These are phyloP conservation scores for Pteropus alecto DNA, from an alignment of 2,113 vertebrate genomes.

Conservation along the genomic window DNA sequence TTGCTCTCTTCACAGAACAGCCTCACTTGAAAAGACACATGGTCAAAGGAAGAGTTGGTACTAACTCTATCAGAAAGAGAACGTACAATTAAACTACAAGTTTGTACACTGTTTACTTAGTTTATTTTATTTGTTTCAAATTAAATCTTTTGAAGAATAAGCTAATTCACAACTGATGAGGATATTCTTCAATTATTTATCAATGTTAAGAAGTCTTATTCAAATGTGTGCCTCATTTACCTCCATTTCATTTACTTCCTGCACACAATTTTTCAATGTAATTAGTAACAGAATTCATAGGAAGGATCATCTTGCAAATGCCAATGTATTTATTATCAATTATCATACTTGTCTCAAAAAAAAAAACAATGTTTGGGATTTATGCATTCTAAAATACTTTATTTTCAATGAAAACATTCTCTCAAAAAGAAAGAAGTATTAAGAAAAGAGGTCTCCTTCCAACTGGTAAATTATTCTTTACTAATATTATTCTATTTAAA, in stretches of 20 bases:
- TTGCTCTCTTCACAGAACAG: not conserved
- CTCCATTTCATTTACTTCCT: not conserved
- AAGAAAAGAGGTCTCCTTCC: not conserved
- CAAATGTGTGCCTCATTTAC: not conserved
- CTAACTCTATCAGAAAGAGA: not conserved
- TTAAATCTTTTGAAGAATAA: not conserved
- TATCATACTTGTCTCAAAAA: not conserved
- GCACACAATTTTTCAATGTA: not conserved
- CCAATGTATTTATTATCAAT: not conserved
- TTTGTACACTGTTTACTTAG: not conserved
- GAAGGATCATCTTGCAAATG: not conserved
- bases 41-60: not conserved
- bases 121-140: not conserved
- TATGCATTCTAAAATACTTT: not conserved
- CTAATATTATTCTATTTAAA: not conserved
- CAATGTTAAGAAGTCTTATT: not conserved
- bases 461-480: fast-evolving
- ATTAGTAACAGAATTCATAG: not conserved
- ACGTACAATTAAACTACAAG: not conserved
- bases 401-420: not conserved
- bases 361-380: not conserved
- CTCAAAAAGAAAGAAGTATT: not conserved
- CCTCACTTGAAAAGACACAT: not conserved
- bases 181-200: not conserved
- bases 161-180: not conserved